Base-by-base conservation (phyloP, 2,797 vertebrate genomes). In the Florisuga fusca region DNA sequence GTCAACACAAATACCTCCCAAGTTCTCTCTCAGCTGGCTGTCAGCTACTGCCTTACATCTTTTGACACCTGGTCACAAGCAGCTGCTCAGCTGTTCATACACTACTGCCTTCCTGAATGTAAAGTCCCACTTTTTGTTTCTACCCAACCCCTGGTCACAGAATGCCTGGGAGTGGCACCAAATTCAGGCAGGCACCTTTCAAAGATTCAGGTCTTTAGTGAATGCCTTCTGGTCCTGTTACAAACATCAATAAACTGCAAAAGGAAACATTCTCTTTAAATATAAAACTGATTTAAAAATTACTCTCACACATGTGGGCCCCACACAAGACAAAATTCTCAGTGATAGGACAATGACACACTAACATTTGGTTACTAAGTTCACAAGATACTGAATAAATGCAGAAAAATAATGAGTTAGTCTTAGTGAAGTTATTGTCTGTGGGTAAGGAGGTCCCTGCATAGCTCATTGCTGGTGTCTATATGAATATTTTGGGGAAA, bases 91-190 rank as follows among this genome's bases (percentile, higher is more conserved):
- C 19, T 63, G 18, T 59, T 77, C 15, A 48, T 27, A 22, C 41
- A 45, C 46, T 31, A 12, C 51, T 73, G n/a, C 38, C 51, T 69
- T 68, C 38, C 46, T 25, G 77, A 86, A 41, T 12, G 31, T 26
- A 7, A n/a, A 81, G 46, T 58, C 36, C 69, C 41, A 61, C 4
- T 38, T 62, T 63, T 15, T 18, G 7, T 15, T 92, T 72, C 72
- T 16, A 54, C 67, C 26, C 1, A 0, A 1, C 18, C 53, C 41
- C 22, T n/a, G 17, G 25, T 46, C 31, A 19, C 45, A 33, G 2
- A 2, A 22, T 83, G 20, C 43, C 62, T 66, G 15, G 22, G 33
- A 21, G 8, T 45, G n/a, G 48, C 80, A 46, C 18, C 0, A 1
- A 15, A 46, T 9, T 73, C 68, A 85, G 36, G 45, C 1, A 0